Evolutionary conservation across 2,797 vertebrate species (phyloP).

Genomic region (Gymnopithys bicolor): DNA sequence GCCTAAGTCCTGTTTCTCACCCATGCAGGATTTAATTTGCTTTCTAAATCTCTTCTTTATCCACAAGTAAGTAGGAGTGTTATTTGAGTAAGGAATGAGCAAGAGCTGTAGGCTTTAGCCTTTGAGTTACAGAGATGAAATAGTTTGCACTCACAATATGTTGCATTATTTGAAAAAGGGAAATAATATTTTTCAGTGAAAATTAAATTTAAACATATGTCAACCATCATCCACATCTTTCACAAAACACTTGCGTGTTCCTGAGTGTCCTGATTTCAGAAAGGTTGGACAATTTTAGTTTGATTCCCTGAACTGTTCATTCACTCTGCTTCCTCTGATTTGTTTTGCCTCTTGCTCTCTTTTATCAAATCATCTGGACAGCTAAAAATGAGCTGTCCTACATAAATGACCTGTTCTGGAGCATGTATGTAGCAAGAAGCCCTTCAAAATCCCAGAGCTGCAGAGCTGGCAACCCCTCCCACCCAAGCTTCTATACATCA

Average conservation of each 20-base stretch:
- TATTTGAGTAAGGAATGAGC: conserved; percentile 36
- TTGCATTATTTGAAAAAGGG: conserved; percentile 32
- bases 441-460: background rate
- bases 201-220: conserved; percentile 42
- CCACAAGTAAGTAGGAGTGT: conserved; percentile 33
- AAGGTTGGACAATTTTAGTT: background rate
- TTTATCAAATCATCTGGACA: background rate
- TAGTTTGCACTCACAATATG: conserved; percentile 39
- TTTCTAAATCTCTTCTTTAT: conserved; percentile 18
- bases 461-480: background rate
- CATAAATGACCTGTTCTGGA: background rate
- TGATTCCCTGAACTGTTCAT: background rate
- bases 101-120: conserved; percentile 40
- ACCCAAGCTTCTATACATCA: background rate
- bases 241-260: background rate
- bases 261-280: background rate
- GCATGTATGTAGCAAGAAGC: background rate
- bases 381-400: background rate
- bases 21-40: background rate
- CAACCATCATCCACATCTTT: background rate
- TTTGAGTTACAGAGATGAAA: conserved; percentile 6
- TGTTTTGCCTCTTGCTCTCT: background rate
- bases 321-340: background rate
- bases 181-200: conserved; percentile 38
- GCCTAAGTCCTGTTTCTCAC: background rate